These are phyloP conservation scores for Furcula furcula DNA, from an alignment of 2,888 invertebrate genomes.

Conservation along the genomic window DNA sequence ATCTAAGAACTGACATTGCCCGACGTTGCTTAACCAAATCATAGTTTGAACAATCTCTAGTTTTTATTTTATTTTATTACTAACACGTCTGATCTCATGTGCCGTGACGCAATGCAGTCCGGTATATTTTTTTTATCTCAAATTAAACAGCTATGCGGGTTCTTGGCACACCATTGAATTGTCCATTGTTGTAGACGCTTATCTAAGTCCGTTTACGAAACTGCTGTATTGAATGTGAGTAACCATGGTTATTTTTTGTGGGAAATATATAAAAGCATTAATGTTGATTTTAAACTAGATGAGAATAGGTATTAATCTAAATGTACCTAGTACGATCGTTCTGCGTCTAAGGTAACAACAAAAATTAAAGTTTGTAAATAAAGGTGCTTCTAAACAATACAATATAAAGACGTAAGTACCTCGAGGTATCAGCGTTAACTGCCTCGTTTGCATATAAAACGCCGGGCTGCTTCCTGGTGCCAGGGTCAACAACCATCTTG, in stretches of 20 bases:
- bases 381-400: constrained; percentile 1
- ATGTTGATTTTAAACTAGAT: background rate
- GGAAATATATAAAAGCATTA: constrained; percentile 1
- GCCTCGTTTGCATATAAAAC: constrained; percentile 11
- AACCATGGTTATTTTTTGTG: constrained; percentile 15
- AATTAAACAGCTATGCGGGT: constrained; percentile 28
- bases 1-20: too few species aligned
- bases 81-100: constrained; percentile 25
- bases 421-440: background rate
- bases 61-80: constrained; percentile 11
- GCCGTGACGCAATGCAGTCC: constrained; percentile 20
- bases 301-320: too few species aligned
- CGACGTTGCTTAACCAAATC: too few species aligned
- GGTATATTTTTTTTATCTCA: constrained; percentile 8
- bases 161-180: constrained; percentile 18
- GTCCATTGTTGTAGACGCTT: constrained; percentile 19
- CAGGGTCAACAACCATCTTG: constrained; percentile 8
- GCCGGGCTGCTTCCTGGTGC: constrained; percentile 6
- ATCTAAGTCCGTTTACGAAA: constrained; percentile 17
- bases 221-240: constrained; percentile 1
- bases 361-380: constrained; percentile 2
- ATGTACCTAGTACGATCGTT: background rate
- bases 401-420: background rate
- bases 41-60: too few species aligned
- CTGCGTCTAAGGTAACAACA: background rate